These are phyloP conservation scores for Bombyx huttoni DNA, from an alignment of 2,888 invertebrate species.

Conservation along the genomic window DNA sequence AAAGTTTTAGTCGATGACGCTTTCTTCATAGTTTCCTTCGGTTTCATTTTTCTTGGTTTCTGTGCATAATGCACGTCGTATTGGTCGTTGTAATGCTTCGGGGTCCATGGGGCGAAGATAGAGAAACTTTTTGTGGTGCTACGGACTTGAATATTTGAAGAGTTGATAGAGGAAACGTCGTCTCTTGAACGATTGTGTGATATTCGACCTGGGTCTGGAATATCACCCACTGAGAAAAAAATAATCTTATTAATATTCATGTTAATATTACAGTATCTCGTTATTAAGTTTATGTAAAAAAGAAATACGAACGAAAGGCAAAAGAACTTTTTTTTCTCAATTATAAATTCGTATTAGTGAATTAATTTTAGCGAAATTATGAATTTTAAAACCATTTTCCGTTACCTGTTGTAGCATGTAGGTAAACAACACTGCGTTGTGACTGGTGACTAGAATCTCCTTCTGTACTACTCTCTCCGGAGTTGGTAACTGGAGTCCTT, in stretches of 20 bases:
- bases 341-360: not conserved
- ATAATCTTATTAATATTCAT: no score
- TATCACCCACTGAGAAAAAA: slow-evolving; percentile 79
- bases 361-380: not conserved
- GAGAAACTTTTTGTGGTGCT: slow-evolving; percentile 86
- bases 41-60: slow-evolving; percentile 51
- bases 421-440: slow-evolving; percentile 86
- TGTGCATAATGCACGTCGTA: slow-evolving; percentile 87
- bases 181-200: slow-evolving; percentile 79
- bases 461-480: slow-evolving; percentile 79
- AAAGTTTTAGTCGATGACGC: slow-evolving; percentile 55
- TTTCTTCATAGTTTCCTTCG: slow-evolving; percentile 50
- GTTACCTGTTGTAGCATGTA: slow-evolving; percentile 86
- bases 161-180: slow-evolving; percentile 78
- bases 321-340: no score
- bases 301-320: no score
- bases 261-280: no score
- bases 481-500: slow-evolving; percentile 60
- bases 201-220: slow-evolving; percentile 79
- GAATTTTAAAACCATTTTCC: not conserved
- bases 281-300: no score
- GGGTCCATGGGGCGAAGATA: slow-evolving; percentile 88
- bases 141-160: slow-evolving; percentile 76
- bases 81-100: slow-evolving; percentile 79
- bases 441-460: slow-evolving; percentile 85